Conservation (phyloP, 2,888 invertebrate genomes). For the Myopa tessellatipennis region DNA sequence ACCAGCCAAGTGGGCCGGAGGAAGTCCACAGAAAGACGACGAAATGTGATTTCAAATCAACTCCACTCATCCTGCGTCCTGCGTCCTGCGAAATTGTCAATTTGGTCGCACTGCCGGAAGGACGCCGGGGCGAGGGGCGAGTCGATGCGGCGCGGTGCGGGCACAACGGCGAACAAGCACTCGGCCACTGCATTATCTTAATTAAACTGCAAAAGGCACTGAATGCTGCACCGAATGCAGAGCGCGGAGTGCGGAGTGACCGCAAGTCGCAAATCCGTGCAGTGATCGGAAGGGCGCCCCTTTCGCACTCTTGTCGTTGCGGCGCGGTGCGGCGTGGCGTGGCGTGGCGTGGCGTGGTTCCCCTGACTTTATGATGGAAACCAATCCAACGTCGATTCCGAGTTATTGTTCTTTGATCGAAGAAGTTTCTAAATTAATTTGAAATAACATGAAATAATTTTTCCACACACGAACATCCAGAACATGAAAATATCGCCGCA, state of each 20-base stretch:
- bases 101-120: slow-evolving; percentile 18
- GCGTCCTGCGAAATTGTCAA: slow-evolving; percentile 30
- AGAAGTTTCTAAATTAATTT: too few relatives aligned
- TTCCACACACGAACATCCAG: too few relatives aligned
- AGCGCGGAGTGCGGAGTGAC: background rate
- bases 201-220: slow-evolving; percentile 39
- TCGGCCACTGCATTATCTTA: slow-evolving; percentile 40
- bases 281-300: background rate
- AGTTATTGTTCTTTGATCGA: background rate
- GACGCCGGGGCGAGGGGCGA: background rate
- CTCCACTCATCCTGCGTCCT: slow-evolving; percentile 18
- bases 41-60: slow-evolving; percentile 29
- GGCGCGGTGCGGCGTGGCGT: background rate
- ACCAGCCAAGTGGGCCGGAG: background rate
- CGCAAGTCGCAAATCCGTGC: background rate
- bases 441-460: too few relatives aligned
- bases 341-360: background rate
- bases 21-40: slow-evolving; percentile 9
- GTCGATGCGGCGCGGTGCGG: background rate
- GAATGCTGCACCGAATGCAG: background rate
- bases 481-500: too few relatives aligned
- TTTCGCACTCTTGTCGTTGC: background rate
- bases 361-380: background rate
- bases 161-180: background rate
- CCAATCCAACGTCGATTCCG: background rate